Evolutionary conservation across 2,113 vertebrate species (phyloP).

Genomic region (Trachemys scripta): DNA sequence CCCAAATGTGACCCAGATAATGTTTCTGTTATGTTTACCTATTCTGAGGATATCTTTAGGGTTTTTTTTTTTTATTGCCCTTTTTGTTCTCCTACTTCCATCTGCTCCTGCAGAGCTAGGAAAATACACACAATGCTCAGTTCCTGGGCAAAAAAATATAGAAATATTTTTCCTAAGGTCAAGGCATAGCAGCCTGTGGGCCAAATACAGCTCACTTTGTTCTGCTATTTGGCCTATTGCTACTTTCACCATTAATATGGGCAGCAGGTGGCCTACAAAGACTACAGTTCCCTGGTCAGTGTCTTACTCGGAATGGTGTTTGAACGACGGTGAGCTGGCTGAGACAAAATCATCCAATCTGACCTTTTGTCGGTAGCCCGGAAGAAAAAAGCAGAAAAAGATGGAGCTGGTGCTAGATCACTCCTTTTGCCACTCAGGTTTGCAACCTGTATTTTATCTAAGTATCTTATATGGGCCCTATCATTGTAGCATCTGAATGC

Average conservation of each 20-base stretch:
- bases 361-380: neutral
- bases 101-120: conserved; percentile 37
- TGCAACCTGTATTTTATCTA: neutral
- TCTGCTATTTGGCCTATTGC: neutral
- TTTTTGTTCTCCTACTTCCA: neutral
- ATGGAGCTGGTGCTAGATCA: neutral
- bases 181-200: neutral
- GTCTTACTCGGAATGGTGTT: neutral
- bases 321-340: neutral
- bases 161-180: neutral
- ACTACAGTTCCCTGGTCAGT: neutral
- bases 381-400: neutral
- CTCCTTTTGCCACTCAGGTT: neutral
- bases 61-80: conserved; percentile 10
- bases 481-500: too few relatives aligned
- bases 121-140: conserved; percentile 20
- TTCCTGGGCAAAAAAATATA: neutral
- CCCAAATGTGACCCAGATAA: conserved; percentile 71
- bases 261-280: neutral
- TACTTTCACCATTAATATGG: neutral
- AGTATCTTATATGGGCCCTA: neutral
- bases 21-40: conserved; percentile 60
- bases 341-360: neutral
- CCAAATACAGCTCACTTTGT: accelerated
- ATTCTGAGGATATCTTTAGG: conserved; percentile 31